A percentile compares a stretch with the other conserved stretches of the same genome.
Evolutionary conservation across 35 echinoderm and acorn worm genomes (phyloP).

Genomic region (Lytechinus pictus): DNA sequence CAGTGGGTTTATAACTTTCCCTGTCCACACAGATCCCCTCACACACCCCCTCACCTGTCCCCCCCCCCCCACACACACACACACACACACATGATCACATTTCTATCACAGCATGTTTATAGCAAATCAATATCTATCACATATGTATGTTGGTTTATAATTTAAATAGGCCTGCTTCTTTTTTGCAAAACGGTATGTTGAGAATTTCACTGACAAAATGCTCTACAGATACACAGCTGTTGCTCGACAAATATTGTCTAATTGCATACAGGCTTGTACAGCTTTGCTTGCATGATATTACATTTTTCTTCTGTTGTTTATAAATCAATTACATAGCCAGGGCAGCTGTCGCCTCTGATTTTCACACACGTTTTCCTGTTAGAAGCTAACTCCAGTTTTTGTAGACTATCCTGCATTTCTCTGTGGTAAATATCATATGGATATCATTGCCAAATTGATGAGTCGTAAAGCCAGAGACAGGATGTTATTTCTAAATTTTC

Average conservation of each 20-base stretch:
- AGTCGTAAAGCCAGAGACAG: not conserved
- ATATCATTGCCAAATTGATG: not conserved
- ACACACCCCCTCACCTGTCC: no score
- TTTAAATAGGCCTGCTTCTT: not conserved
- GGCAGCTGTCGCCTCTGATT: not conserved
- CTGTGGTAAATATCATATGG: not conserved
- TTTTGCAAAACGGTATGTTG: not conserved
- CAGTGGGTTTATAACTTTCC: no score
- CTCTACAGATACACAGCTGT: not conserved
- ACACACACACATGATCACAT: no score
- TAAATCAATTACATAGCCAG: not conserved
- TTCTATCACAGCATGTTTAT: no score
- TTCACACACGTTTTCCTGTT: not conserved
- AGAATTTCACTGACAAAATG: not conserved
- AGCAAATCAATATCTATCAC: no score
- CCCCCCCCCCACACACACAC: no score
- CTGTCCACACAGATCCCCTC: no score
- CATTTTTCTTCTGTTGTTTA: not conserved
- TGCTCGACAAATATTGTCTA: not conserved
- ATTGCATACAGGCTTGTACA: not conserved
- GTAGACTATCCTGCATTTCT: not conserved
- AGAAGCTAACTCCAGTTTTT: not conserved
- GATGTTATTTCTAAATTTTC: not conserved
- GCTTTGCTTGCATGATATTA: not conserved
- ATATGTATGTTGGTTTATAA: no score